Evolutionary conservation across 2,797 vertebrate genomes (phyloP).

Genomic region (Cetoscarus ocellatus): DNA sequence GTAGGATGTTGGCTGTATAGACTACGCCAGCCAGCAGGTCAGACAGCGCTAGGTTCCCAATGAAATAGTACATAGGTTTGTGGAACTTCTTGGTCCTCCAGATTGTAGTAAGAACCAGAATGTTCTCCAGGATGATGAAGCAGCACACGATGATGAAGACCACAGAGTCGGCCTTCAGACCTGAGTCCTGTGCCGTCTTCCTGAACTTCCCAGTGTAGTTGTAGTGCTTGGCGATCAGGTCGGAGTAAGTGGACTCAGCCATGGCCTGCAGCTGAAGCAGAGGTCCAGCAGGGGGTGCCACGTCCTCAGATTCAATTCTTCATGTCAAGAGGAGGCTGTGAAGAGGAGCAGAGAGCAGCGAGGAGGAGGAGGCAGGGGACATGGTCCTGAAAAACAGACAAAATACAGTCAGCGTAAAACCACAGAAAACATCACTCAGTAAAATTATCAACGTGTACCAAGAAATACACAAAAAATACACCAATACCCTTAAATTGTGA

Average conservation of each 20-base stretch:
- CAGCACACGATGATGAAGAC: conserved; percentile 97
- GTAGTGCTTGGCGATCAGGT: conserved; percentile 94
- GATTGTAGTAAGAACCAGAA: conserved; percentile 95
- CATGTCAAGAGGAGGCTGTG: conserved; percentile 65
- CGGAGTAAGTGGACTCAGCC: conserved; percentile 85
- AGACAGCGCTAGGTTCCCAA: conserved; percentile 97
- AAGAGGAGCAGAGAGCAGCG: conserved; percentile 40
- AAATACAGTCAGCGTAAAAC: neutral
- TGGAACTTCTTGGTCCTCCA: conserved; percentile 99
- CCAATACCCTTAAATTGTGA: no score
- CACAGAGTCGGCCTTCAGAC: conserved; percentile 91
- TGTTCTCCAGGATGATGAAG: conserved; percentile 96
- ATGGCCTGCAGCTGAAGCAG: conserved; percentile 68
- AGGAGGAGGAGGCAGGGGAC: conserved; percentile 49
- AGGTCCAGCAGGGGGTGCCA: conserved; percentile 61
- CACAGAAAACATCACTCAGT: no score
- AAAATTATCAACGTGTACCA: no score
- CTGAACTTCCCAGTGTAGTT: conserved; percentile 96
- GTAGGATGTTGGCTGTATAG: conserved; percentile 94
- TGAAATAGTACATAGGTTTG: conserved; percentile 99
- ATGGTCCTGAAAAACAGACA: conserved; percentile 67
- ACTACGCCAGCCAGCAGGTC: conserved; percentile 96
- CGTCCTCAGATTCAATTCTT: conserved; percentile 55
- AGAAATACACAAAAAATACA: no score
- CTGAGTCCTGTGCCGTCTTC: conserved; percentile 82